Base-by-base conservation (phyloP, 2,113 vertebrate species). In the Pseudorasbora parva region DNA sequence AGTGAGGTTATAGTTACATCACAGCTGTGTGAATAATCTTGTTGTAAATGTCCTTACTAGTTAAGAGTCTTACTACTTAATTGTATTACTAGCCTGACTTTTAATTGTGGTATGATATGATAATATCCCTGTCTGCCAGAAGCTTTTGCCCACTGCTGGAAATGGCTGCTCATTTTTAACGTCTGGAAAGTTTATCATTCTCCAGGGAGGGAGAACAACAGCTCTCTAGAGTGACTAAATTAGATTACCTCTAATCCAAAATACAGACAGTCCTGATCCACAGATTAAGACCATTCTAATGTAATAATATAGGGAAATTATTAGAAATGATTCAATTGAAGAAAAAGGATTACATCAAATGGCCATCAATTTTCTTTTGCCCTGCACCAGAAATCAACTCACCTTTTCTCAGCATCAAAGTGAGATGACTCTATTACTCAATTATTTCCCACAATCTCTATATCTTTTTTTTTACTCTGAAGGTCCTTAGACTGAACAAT, bases 401-500 rank as follows among this genome's bases (percentile, higher is more conserved):
- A 25, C 56, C 76, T 78, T 7, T 23, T 78, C 8, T 27, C 14
- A 4, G 56, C 56, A 78, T 60, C 8, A 33, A 25, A 78, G n/a
- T 62, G 14, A 27, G 45, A 62, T 62, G 74, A 12, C 21, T 66
- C 51, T 54, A 54, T 37, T 71, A 21, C n/a, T n/a, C n/a, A n/a
- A 30, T 30, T 30, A 30, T 43, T 41, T 72, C 41, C 15, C n/a
- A 12, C 33, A n/a, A 41, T 62, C 56, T 68, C 45, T 86, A 69
- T 83, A 76, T 30, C 1, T 30, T n/a, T n/a, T n/a, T n/a, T 83
- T n/a, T 57, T 84, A 57, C 72, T 64, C 49, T 66, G 81, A 78
- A 90, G 83, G 88, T 91, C 90, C 89, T 91, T 91, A 90, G 84
- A 88, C 89, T 84, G 82, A 90, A 88, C 79, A 43, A 85, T 88